Conservation (phyloP, 2,113 vertebrate species). For the Limnothrissa miodon region DNA sequence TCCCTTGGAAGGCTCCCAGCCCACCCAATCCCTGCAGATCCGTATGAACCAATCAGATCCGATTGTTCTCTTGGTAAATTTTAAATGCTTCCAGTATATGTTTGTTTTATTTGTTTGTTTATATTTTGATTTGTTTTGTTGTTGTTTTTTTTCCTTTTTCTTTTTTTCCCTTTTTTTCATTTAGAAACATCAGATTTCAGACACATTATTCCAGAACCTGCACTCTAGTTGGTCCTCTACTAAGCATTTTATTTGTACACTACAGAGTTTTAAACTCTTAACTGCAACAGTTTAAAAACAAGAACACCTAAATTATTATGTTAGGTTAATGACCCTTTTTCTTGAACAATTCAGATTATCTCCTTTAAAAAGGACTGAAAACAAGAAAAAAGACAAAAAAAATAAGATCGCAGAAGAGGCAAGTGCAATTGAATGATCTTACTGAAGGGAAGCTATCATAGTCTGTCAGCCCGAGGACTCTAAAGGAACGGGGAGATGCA, state of each 20-base stretch:
- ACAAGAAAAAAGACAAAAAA: constrained; percentile 56
- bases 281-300: constrained; percentile 50
- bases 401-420: constrained; percentile 85
- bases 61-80: constrained; percentile 40
- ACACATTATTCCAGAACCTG: constrained; percentile 60
- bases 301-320: constrained; percentile 58
- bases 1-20: constrained; percentile 59
- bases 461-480: constrained; percentile 99
- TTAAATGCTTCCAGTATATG: constrained; percentile 68
- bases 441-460: constrained; percentile 97
- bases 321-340: constrained; percentile 67
- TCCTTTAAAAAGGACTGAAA: constrained; percentile 71
- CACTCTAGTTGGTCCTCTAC: constrained; percentile 65
- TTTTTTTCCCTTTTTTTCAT: constrained; percentile 47
- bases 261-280: constrained; percentile 72
- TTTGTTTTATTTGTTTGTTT: constrained; percentile 29
- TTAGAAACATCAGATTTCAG: constrained; percentile 64
- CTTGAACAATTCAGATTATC: constrained; percentile 53
- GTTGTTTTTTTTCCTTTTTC: constrained; percentile 20
- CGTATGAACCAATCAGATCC: constrained; percentile 60
- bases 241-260: constrained; percentile 64
- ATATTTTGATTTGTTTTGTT: background rate
- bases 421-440: constrained; percentile 96
- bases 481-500: constrained; percentile 91
- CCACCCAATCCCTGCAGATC: constrained; percentile 66